Evolutionary conservation across 1,140 invertebrate genomes (phyloP), one percentile per base, ranked within the genome.

Genomic region (Mercenaria mercenaria): DNA sequence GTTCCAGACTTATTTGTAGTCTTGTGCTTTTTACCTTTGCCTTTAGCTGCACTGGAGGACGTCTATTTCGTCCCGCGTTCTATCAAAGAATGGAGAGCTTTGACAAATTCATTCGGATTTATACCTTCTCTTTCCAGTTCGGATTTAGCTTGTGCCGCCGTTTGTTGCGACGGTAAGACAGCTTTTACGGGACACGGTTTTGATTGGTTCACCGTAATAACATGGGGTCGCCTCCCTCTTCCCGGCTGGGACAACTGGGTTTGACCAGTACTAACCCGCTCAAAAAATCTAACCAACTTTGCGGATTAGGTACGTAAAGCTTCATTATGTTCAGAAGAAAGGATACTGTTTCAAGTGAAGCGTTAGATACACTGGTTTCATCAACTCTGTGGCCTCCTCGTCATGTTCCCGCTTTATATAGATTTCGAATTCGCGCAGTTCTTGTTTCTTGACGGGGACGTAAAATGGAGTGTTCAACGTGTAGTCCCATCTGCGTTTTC

Each of bases 231-330:
- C 56, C 56, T 37, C 4, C 80, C 80, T 1, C 32, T 43, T 37
- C 80, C 59, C 32, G 80, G 4, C 39, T 82, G 59, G 37, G 11
- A n/a, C 39, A 82, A 82, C n/a, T 34, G 34, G 6, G 80, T 82
- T 64, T 82, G 18, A 26, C 80, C 80, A 29, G 20, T 64, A 26
- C 37, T 82, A n/a, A 82, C 80, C 2, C 59, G 56, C 29, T 82
- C 32, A 87, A 91, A 91, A 87, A 88, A 26, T 84, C 15, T 13
- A 91, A 29, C 90, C 85, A 91, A 43, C 84, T 82, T 67, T 87
- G 79, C 23, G 80, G 83, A 82, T 90, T 74, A 20, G 89, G 83
- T 18, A 86, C 37, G 43, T 76, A 82, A 37, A 85, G 23, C 32
- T 82, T 86, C n/a, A 69, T 84, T 77, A 50, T 67, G 6, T 32